A percentile compares a stretch with the other conserved stretches of the same genome.
Evolutionary conservation across 2,113 vertebrate species (phyloP).

Genomic region (Lucifuga dentata): DNA sequence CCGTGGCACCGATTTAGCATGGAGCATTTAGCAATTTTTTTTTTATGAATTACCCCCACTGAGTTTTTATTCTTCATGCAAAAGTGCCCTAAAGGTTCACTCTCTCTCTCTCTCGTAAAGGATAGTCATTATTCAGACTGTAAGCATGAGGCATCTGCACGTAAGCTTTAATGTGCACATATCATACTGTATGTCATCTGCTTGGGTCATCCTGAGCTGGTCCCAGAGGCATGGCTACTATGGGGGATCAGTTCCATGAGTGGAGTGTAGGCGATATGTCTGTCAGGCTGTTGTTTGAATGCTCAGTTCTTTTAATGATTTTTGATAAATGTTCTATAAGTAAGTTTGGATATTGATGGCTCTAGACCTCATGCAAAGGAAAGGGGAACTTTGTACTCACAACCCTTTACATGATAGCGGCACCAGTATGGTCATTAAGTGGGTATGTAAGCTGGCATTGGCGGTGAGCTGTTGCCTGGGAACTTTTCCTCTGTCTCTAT

Average conservation of each 20-base stretch:
- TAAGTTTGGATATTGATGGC: no score
- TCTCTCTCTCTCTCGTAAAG: neutral
- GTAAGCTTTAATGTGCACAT: conserved; percentile 54
- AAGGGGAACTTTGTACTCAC: conserved; percentile 11
- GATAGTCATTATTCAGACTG: conserved; percentile 35
- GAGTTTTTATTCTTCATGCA: neutral
- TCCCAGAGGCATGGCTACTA: conserved; percentile 58
- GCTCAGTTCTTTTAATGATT: neutral
- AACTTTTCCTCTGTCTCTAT: conserved; percentile 66
- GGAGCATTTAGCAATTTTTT: no score
- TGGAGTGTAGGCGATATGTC: conserved; percentile 30
- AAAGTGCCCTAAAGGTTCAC: neutral
- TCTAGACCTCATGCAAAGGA: neutral
- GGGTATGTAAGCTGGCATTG: conserved; percentile 37
- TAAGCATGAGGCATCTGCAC: conserved; percentile 33
- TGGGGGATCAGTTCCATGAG: conserved; percentile 32
- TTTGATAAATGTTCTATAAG: no score
- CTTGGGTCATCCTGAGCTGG: conserved; percentile 58
- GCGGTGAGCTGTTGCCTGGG: conserved; percentile 59
- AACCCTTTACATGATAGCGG: conserved; percentile 12
- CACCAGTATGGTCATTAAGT: conserved; percentile 21
- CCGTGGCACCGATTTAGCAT: no score
- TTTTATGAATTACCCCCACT: no score
- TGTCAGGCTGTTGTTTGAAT: conserved; percentile 43
- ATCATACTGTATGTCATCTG: conserved; percentile 67